Conservation (phyloP, 2,113 vertebrate species). For the Myocastor coypus region DNA sequence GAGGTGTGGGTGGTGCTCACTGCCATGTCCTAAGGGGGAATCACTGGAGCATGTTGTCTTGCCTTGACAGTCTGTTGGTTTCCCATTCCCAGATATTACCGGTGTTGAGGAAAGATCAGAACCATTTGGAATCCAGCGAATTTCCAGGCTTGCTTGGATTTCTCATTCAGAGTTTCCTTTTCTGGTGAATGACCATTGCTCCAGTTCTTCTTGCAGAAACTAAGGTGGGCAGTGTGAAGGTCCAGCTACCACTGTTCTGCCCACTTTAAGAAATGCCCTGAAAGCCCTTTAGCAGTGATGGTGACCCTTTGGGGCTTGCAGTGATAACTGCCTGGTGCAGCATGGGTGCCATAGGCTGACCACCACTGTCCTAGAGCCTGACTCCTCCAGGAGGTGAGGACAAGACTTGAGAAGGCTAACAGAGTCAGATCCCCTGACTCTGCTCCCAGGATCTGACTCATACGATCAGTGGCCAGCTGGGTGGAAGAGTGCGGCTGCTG, state of each 20-base stretch:
- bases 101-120: conserved; percentile 74
- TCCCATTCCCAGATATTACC: conserved; percentile 53
- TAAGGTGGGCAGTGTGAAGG: neutral
- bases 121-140: conserved; percentile 72
- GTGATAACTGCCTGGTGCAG: neutral
- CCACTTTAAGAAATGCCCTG: neutral
- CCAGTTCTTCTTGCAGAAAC: neutral
- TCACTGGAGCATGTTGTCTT: neutral
- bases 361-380: neutral
- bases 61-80: conserved; percentile 50
- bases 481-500: neutral
- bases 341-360: neutral
- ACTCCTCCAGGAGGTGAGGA: neutral
- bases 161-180: conserved; percentile 74
- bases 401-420: neutral
- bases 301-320: neutral
- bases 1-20: neutral
- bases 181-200: conserved; percentile 62
- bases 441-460: neutral
- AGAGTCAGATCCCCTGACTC: neutral
- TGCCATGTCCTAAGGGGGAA: neutral
- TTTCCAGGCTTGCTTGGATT: conserved; percentile 64
- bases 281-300: neutral
- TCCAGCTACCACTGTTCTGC: neutral
- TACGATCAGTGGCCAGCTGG: neutral